Base-by-base conservation (phyloP, 2,113 vertebrate genomes). In the Isurus oxyrinchus region DNA sequence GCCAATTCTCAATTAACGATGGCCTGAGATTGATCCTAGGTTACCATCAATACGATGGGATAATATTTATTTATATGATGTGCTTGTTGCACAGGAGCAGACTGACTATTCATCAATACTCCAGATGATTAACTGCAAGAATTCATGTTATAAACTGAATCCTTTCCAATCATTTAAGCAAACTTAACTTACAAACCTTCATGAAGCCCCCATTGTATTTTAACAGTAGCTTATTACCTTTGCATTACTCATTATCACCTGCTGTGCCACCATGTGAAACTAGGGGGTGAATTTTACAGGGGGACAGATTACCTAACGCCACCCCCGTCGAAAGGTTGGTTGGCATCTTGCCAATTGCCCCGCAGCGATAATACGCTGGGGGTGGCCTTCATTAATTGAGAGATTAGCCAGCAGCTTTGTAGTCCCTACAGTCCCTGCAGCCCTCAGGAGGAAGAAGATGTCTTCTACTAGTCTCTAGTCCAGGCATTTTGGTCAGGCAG, bases 101-200 rank as follows among this genome's bases (percentile, higher is more conserved):
- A 6, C 44, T 86, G 84, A 13, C 55, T 57, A 91, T 57, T 59
- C 25, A 57, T 91, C 55, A 61, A 59, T 61, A 91, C 55, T n/a
- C 27, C 27, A 91, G 88, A n/a, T 35, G 27, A 57, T 91, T 91
- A 61, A 91, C 55, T 91, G 31, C 55, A 91, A 91, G 55, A 57
- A 59, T 91, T 91, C 88, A 16, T 0, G 27, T 59, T 31, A 35
- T 13, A 5, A 59, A 61, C 0, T 59, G 88, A 91, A 61, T 57
- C 88, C 87, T n/a, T 31, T 59, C 88, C 88, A 91, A 59, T n/a
- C 53, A 90, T 90, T 66, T 59, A 90, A 90, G 25, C 87, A 57
- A 57, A 90, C 25, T 90, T 57, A 59, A 35, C 31, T 35, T 5
- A 57, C 55, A 59, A 91, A 59, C 13, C 3, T 59, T 16, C 55